Conservation (phyloP, 2,113 vertebrate species). For the Euleptes europaea region DNA sequence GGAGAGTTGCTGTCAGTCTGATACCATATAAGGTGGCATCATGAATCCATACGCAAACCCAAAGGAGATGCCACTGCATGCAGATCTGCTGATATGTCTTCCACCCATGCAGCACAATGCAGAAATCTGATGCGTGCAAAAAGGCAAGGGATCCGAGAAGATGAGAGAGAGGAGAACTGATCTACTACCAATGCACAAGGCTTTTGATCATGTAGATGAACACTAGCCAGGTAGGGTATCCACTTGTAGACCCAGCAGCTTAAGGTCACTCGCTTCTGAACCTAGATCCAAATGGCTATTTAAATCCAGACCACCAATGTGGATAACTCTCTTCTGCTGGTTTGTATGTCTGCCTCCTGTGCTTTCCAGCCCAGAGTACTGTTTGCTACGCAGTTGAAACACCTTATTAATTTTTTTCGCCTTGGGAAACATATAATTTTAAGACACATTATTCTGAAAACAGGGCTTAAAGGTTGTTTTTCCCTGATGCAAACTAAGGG, state of each 20-base stretch:
- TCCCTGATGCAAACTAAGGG: constrained; percentile 37
- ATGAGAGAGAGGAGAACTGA: neutral
- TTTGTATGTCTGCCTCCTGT: neutral
- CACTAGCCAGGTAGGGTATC: neutral
- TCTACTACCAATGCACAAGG: neutral
- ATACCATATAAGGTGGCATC: too few species aligned
- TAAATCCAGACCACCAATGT: neutral
- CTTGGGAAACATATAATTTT: neutral
- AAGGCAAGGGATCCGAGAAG: neutral
- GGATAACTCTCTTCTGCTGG: neutral
- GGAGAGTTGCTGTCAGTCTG: too few species aligned
- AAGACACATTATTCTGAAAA: neutral
- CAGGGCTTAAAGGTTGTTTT: constrained; percentile 8
- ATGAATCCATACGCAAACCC: too few species aligned
- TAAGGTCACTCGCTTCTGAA: neutral
- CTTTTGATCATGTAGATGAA: neutral
- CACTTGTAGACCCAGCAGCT: neutral
- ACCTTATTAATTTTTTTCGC: neutral
- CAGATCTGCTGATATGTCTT: neutral
- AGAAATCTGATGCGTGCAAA: neutral
- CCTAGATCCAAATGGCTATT: neutral
- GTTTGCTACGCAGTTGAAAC: neutral
- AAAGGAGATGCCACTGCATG: neutral
- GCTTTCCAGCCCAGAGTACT: neutral
- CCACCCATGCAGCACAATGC: neutral